Evolutionary conservation across 2,113 vertebrate species (phyloP).

Genomic region (Tragelaphus scriptus): DNA sequence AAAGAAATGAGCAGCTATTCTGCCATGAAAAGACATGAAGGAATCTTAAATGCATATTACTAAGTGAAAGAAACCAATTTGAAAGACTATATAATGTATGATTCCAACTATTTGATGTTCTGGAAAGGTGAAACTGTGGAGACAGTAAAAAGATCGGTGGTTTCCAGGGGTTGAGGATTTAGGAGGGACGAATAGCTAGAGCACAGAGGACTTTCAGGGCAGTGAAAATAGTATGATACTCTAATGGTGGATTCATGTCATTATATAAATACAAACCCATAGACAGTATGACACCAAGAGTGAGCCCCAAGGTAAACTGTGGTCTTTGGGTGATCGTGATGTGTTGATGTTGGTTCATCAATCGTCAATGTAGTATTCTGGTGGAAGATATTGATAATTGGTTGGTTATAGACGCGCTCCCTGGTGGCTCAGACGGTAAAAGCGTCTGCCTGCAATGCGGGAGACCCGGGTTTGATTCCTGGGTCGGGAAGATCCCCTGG

Average conservation of each 20-base stretch:
- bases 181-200: not conserved
- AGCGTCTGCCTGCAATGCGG: too few relatives aligned
- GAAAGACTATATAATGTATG: not conserved
- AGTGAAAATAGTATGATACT: not conserved
- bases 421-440: too few relatives aligned
- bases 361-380: not conserved
- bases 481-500: too few relatives aligned
- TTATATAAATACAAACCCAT: not conserved
- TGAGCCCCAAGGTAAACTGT: not conserved
- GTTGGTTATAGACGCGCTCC: not conserved
- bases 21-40: not conserved
- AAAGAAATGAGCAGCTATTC: not conserved
- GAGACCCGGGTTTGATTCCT: too few relatives aligned
- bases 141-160: not conserved
- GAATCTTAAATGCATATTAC: not conserved
- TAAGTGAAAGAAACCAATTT: not conserved
- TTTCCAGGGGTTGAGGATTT: not conserved
- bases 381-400: not conserved
- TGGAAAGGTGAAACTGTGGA: not conserved
- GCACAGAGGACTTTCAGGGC: not conserved
- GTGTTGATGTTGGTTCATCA: not conserved
- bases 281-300: not conserved
- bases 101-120: not conserved
- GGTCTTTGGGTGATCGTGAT: not conserved
- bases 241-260: not conserved